Percentiles rank a stretch among this genome's conserved stretches.
Evolutionary conservation across 1,140 invertebrate species (phyloP).

Genomic region (Scaptodrosophila lebanonensis): DNA sequence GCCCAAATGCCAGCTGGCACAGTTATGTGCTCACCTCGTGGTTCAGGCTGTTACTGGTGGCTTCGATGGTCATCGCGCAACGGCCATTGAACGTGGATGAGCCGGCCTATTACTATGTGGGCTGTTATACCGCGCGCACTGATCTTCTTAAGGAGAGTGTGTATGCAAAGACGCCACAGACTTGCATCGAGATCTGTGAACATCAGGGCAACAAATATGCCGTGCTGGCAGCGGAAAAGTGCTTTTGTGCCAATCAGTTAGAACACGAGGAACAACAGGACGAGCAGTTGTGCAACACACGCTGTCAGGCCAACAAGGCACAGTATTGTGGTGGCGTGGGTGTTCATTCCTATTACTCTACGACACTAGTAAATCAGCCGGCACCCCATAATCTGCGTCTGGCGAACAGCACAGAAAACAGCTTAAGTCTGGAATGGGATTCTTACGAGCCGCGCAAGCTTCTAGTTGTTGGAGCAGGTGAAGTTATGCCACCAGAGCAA

Average conservation of each 20-base stretch:
- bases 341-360: conserved; percentile 79
- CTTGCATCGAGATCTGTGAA: conserved; percentile 70
- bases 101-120: conserved; percentile 62
- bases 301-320: conserved; percentile 78
- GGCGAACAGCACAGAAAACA: conserved; percentile 78
- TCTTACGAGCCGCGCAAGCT: conserved; percentile 65
- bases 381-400: conserved; percentile 75
- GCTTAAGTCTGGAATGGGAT: conserved; percentile 78
- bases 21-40: conserved; percentile 14
- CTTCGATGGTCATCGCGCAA: conserved; percentile 3
- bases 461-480: conserved; percentile 31
- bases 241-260: conserved; percentile 56
- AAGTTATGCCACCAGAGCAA: conserved; percentile 33
- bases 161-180: conserved; percentile 63
- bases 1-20: conserved; percentile 23
- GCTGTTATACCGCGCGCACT: conserved; percentile 61
- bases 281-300: conserved; percentile 73
- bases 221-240: conserved; percentile 58
- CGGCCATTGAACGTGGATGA: conserved; percentile 7
- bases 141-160: conserved; percentile 63
- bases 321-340: conserved; percentile 79
- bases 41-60: conserved; percentile 10
- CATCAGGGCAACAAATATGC: conserved; percentile 52
- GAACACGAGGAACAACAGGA: conserved; percentile 47
- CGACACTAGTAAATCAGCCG: conserved; percentile 76